Conservation (phyloP, 2,113 vertebrate genomes). For the Brevimyrus niger region DNA sequence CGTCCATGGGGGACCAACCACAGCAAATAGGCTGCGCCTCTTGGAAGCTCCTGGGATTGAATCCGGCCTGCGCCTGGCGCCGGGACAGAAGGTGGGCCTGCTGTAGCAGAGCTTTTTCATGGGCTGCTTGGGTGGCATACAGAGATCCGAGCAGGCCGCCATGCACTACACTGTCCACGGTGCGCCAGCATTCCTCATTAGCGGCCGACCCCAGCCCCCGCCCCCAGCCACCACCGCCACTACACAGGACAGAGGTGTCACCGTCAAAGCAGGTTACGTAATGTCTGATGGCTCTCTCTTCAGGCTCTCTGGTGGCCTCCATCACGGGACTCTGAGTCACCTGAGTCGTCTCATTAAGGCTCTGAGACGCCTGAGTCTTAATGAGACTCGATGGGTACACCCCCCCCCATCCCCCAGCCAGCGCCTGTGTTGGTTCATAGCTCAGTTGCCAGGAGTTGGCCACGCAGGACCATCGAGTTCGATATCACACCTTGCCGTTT, state of each 20-base stretch:
- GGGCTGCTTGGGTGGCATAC: background rate
- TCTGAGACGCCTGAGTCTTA: conserved; percentile 48
- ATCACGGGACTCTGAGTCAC: conserved; percentile 54
- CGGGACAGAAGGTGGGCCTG: background rate
- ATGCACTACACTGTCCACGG: background rate
- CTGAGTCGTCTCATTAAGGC: too few species aligned
- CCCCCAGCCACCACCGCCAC: background rate
- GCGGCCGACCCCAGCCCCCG: conserved; percentile 32
- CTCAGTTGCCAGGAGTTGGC: background rate
- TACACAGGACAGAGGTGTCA: conserved; percentile 29
- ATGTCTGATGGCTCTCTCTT: conserved; percentile 51
- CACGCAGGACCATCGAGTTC: background rate
- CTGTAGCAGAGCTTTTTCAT: background rate
- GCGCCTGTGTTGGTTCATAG: background rate
- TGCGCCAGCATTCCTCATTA: conserved; percentile 58
- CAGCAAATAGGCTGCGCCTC: background rate
- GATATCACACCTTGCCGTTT: background rate
- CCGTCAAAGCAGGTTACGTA: conserved; percentile 49
- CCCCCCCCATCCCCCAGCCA: background rate
- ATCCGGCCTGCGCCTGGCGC: background rate
- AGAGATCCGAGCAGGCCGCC: background rate
- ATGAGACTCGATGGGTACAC: conserved; percentile 33
- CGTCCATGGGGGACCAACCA: background rate
- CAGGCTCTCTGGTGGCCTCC: conserved; percentile 53
- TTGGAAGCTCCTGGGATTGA: background rate